These are phyloP conservation scores for Hippocampus barbouri DNA, from an alignment of 2,113 vertebrate genomes.

Conservation along the genomic window DNA sequence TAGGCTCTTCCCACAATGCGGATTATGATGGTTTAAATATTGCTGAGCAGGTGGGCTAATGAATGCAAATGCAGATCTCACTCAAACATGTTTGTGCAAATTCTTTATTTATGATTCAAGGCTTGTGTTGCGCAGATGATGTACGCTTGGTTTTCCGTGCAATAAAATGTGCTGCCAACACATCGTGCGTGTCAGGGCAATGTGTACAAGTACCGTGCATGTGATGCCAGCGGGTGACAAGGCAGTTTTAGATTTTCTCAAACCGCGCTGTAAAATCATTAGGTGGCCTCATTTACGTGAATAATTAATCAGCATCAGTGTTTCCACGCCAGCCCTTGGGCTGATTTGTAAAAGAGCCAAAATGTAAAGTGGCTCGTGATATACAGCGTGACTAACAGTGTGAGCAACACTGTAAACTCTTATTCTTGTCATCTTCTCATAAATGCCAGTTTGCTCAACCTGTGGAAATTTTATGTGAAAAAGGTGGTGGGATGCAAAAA, in stretches of 20 bases:
- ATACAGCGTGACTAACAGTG: slow-evolving; percentile 5
- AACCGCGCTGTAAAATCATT: slow-evolving; percentile 32
- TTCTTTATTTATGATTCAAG: slow-evolving; percentile 46
- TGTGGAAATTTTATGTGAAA: not conserved
- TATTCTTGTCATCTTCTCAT: slow-evolving; percentile 28
- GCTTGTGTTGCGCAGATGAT: slow-evolving; percentile 55
- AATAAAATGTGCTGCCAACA: slow-evolving; percentile 3
- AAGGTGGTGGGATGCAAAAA: not conserved
- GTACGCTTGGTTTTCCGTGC: not conserved
- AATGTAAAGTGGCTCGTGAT: slow-evolving; percentile 15
- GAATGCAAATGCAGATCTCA: slow-evolving; percentile 51
- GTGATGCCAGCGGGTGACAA: slow-evolving; percentile 41
- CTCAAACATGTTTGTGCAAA: slow-evolving; percentile 17
- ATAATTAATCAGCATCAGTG: slow-evolving; percentile 6
- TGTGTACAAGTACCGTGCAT: slow-evolving; percentile 14
- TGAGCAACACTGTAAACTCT: slow-evolving; percentile 15
- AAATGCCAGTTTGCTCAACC: not conserved
- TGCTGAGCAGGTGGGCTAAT: slow-evolving; percentile 54
- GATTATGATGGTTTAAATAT: slow-evolving; percentile 62
- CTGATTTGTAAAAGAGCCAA: slow-evolving; percentile 5
- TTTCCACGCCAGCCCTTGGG: slow-evolving; percentile 3
- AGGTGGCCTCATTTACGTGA: slow-evolving; percentile 22
- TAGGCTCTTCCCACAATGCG: slow-evolving; percentile 20
- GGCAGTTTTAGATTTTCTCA: slow-evolving; percentile 46
- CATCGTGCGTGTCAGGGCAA: slow-evolving; percentile 24